Evolutionary conservation across 2,888 invertebrate genomes (phyloP).

Genomic region (Aricia artaxerxes): DNA sequence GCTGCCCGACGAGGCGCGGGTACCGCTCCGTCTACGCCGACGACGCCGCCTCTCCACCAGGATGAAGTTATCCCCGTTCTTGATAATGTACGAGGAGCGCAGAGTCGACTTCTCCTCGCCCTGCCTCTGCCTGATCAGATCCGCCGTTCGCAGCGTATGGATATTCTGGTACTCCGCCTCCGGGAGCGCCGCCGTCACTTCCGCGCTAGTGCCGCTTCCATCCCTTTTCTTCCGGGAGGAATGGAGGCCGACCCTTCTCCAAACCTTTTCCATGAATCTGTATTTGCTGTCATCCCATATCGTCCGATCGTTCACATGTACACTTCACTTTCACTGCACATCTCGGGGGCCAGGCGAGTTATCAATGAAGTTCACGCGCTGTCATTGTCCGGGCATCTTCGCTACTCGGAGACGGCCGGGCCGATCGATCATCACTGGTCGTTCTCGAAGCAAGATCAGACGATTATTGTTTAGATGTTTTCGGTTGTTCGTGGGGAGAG

Average conservation of each 20-base stretch:
- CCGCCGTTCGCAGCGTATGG: conserved; percentile 76
- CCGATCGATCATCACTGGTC: conserved; percentile 37
- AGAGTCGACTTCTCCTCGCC: conserved; percentile 76
- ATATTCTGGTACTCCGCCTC: conserved; percentile 78
- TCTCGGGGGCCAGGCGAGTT: conserved; percentile 39
- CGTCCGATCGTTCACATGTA: conserved; percentile 45
- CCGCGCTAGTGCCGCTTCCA: conserved; percentile 75
- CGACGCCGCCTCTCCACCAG: conserved; percentile 73
- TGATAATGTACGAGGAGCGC: conserved; percentile 74
- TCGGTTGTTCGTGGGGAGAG: conserved; percentile 75
- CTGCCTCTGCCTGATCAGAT: conserved; percentile 74
- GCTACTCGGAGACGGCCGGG: conserved; percentile 36
- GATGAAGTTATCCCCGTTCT: conserved; percentile 77
- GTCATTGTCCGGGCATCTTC: conserved; percentile 58
- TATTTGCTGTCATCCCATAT: conserved; percentile 77
- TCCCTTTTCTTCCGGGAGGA: conserved; percentile 81
- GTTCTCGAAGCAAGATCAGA: conserved; percentile 46
- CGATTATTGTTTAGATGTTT: conserved; percentile 68
- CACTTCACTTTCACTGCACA: conserved; percentile 9
- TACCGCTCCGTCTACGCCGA: conserved; percentile 70
- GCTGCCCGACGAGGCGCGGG: conserved; percentile 71
- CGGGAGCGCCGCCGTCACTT: conserved; percentile 65
- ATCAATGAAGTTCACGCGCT: conserved; percentile 62
- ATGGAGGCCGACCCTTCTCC: conserved; percentile 80
- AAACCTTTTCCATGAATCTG: conserved; percentile 80